Evolutionary conservation across 1,140 invertebrate genomes (phyloP), one percentile per base, ranked within the genome.

Genomic region (Asobara japonica): DNA sequence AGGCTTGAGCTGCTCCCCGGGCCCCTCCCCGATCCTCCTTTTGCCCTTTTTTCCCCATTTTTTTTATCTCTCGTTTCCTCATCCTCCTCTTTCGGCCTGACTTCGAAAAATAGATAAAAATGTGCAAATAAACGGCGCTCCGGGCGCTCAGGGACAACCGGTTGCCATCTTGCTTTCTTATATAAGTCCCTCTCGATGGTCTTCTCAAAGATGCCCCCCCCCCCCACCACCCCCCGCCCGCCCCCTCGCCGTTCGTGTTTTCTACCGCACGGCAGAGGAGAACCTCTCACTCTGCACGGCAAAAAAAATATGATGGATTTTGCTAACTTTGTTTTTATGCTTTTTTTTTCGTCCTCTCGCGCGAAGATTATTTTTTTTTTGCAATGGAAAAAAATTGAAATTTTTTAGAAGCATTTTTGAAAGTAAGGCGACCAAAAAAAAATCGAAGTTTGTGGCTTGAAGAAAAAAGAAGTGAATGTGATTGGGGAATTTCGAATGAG

Each of bases 151-250:
- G 84, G 84, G 84, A 86, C 84, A 87, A 87, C 84, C 84, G 84
- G 85, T 86, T 86, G 82, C 83, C 83, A 86, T 87, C 84, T 86
- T 87, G 84, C 83, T 86, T 86, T 87, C 84, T 85, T 87, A 86
- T 86, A 86, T 86, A 87, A 87, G 85, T 84, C 81, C 82, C 83
- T 81, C 78, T 61, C 67, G 80, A 78, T 71, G 76, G 75, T 31
- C 30, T 48, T 22, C 25, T 84, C 79, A 79, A 83, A 84, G 82
- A 82, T 82, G 82, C 73, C 82, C 77, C 83, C 78, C 80, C 76
- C n/a, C n/a, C n/a, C n/a, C n/a, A n/a, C n/a, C n/a, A n/a, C n/a
- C n/a, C n/a, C n/a, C n/a, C n/a, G n/a, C n/a, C n/a, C n/a, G n/a
- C n/a, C n/a, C n/a, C n/a, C n/a, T n/a, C n/a, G n/a, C n/a, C n/a